Conservation (phyloP, 2,113 vertebrate genomes). For the Ochotona curzoniae region DNA sequence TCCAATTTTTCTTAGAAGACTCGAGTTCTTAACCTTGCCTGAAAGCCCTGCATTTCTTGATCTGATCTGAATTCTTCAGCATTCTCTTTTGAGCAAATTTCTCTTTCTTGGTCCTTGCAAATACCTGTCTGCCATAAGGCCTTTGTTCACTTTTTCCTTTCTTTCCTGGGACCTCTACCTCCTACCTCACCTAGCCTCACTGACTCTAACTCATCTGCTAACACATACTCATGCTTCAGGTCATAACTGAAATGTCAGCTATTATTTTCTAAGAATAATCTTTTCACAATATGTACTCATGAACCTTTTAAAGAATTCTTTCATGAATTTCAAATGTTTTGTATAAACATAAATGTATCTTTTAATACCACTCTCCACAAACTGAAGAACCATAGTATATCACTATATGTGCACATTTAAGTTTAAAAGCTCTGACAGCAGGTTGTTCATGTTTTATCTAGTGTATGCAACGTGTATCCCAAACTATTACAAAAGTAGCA, state of each 20-base stretch:
- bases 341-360: too few relatives aligned
- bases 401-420: too few relatives aligned
- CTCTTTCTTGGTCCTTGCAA: neutral
- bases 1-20: neutral
- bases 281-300: neutral
- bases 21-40: neutral
- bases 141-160: neutral
- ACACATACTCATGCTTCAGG: neutral
- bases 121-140: neutral
- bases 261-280: neutral
- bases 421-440: neutral
- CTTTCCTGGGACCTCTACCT: neutral
- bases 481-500: neutral
- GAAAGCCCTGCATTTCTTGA: neutral
- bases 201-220: neutral
- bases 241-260: neutral
- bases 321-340: too few relatives aligned
- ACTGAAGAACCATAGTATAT: neutral
- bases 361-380: too few relatives aligned
- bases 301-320: too few relatives aligned
- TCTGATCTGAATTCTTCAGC: neutral
- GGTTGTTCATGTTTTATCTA: neutral
- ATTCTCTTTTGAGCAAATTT: neutral
- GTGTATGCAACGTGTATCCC: neutral
- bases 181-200: neutral